Evolutionary conservation across 2,797 vertebrate genomes (phyloP), one percentile per base, ranked within the genome.

Genomic region (Epinephelus coioides): DNA sequence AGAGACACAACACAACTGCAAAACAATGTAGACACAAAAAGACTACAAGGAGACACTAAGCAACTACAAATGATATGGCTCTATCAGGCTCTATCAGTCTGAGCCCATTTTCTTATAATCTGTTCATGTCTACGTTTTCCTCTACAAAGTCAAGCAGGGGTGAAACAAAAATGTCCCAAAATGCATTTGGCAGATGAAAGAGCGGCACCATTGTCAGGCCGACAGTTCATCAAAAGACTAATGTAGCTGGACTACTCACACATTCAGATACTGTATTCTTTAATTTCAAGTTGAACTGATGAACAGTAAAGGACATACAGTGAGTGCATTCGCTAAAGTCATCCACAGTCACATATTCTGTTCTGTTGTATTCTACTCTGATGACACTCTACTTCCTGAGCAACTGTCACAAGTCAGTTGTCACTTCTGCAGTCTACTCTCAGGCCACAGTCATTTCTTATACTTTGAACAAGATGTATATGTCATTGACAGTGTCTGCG

Each of bases 341-440:
- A 12, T 27, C 30, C 46, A 11, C 70, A 53, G 11, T 62, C 65
- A 59, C 51, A 54, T n/a, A 5, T 54, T 76, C 9, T 50, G 3
- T 56, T 73, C 40, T 67, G 12, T 44, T 64, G 9, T 69, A 18
- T 53, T 65, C 43, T 44, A 4, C 55, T 69, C 51, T 44, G 50
- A 60, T 15, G 51, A 53, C 57, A 61, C 73, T 79, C 66, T 67
- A 7, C 43, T 79, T 82, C 44, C 34, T 15, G 13, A 57, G 27
- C 63, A 43, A 57, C 79, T 70, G 72, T 87, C 73, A 69, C 34
- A 64, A 86, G 82, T 83, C 71, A 72, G 66, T 69, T 55, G 56
- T 78, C 76, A 71, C 78, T 54, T 73, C 21, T 51, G 11, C 59
- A 60, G 76, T 73, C 54, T 70, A n/a, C 76, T 81, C 74, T 73